These are phyloP conservation scores for Cinclus mexicanus DNA, from an alignment of 2,113 vertebrate genomes.

Conservation along the genomic window DNA sequence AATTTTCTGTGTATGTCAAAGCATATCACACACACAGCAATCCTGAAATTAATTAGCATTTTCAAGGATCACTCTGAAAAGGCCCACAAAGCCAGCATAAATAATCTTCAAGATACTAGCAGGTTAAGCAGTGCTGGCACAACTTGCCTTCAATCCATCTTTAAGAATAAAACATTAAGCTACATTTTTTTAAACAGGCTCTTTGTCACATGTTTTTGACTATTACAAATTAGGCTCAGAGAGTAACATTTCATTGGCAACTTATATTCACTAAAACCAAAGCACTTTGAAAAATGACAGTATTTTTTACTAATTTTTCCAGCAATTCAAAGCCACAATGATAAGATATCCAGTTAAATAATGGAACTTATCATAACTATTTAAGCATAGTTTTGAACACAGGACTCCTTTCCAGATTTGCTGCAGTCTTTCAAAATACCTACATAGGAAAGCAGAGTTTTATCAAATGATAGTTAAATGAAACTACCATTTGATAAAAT, in stretches of 20 bases:
- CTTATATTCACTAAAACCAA: not conserved
- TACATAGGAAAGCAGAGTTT: not conserved
- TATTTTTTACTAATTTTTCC: not conserved
- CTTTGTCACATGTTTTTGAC: not conserved
- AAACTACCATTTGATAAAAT: not conserved
- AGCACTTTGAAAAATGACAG: not conserved
- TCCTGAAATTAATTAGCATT: slow-evolving; percentile 56
- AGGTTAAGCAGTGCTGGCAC: not conserved
- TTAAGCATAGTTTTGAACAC: not conserved
- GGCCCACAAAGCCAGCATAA: slow-evolving; percentile 21
- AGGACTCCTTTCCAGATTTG: not conserved
- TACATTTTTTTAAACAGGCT: not conserved
- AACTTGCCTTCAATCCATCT: not conserved
- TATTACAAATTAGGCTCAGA: not conserved
- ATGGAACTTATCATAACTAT: not conserved
- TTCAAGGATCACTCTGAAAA: slow-evolving; percentile 46
- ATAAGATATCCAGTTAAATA: not conserved
- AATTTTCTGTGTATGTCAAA: slow-evolving; percentile 59
- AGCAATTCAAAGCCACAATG: not conserved
- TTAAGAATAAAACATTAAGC: not conserved
- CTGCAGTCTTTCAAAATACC: not conserved
- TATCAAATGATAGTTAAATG: not conserved
- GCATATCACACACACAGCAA: slow-evolving; percentile 42
- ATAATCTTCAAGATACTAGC: slow-evolving; percentile 18
- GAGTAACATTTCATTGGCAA: not conserved